Evolutionary conservation across 2,113 vertebrate species (phyloP).

Genomic region (Hippocampus barbouri): DNA sequence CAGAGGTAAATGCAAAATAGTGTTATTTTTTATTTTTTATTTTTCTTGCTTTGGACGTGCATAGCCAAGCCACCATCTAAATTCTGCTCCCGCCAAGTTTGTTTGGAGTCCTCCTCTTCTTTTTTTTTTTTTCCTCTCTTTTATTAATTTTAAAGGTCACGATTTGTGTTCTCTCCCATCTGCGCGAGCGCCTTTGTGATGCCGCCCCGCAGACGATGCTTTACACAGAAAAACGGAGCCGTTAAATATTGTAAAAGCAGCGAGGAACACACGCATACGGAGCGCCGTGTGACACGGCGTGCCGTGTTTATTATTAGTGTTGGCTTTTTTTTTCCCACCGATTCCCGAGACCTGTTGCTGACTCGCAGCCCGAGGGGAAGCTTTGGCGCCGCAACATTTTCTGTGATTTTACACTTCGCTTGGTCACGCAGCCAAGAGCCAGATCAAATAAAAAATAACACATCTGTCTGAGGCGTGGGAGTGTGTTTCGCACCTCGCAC

Average conservation of each 20-base stretch:
- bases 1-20: neutral
- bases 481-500: conserved; percentile 41
- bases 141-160: neutral
- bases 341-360: conserved; percentile 51
- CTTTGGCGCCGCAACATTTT: conserved; percentile 25
- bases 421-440: conserved; percentile 45
- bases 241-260: conserved; percentile 34
- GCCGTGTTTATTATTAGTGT: conserved; percentile 43
- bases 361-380: conserved; percentile 24
- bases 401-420: conserved; percentile 55
- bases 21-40: too few relatives aligned
- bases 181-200: conserved; percentile 25
- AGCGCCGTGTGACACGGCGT: conserved; percentile 7
- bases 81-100: neutral
- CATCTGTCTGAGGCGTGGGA: conserved; percentile 36
- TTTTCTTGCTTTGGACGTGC: conserved; percentile 2
- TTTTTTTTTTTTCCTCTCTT: neutral
- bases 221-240: conserved; percentile 26
- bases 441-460: conserved; percentile 52
- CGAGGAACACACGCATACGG: conserved; percentile 3
- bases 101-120: neutral
- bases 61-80: neutral
- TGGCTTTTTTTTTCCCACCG: conserved; percentile 35
- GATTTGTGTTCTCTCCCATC: conserved; percentile 20
- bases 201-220: conserved; percentile 16